Evolutionary conservation across 2,888 invertebrate species (phyloP), one percentile per base, ranked within the genome.

Genomic region (Campoplex capitator): DNA sequence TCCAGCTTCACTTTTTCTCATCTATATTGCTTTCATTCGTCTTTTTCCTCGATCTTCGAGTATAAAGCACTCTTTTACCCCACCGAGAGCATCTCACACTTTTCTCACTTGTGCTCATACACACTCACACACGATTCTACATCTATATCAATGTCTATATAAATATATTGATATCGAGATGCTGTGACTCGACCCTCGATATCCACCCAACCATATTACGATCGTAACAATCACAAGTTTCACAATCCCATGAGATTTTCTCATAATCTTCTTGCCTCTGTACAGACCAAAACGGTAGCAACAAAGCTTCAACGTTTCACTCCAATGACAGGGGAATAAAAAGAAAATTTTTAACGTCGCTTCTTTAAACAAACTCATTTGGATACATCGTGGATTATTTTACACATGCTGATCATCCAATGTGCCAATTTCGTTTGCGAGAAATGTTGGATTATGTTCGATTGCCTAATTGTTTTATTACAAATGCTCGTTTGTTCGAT

Each of bases 11-110:
- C 62, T 80, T 73, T 62, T 73, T 38, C 62, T 73, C 48, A 3
- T 7, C 68, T 23, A 65, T 89, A 89, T 90, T 70, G 51, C 74
- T 45, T 65, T 70, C 62, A 32, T 51, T 67, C 62, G 42, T 80
- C 35, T 35, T 68, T 71, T 85, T 67, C 32, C 65, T 67, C 83
- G 32, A 78, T 74, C 48, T 83, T 51, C 2, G 16, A 70, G 54
- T 70, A 71, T 80, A 62, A 80, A 73, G 62, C 48, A 58, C 58
- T 23, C 45, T 80, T 71, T 79, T 79, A 58, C 76, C 67, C 67
- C 45, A 42, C 35, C 48, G 56, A 79, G 56, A 79, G 16, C 62
- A 74, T 45, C 45, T 71, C 70, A 45, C 71, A 67, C 65, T 38
- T 38, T 74, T 48, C 65, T 32, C 62, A 32, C 62, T 62, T 16